These are phyloP conservation scores for Phoebastria nigripes DNA, from an alignment of 2,797 vertebrate genomes.

Conservation along the genomic window DNA sequence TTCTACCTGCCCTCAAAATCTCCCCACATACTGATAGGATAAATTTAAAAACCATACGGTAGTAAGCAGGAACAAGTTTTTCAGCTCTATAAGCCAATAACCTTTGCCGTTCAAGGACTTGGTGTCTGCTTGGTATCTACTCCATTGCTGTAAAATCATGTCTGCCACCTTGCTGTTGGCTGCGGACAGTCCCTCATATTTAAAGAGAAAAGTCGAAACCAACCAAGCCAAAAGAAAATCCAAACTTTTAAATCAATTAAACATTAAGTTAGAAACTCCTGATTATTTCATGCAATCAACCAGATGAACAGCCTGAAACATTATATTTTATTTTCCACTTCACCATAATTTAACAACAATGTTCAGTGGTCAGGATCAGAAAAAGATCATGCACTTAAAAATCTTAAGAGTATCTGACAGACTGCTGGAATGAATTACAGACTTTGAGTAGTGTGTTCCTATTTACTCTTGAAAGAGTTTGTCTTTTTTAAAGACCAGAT, in stretches of 20 bases:
- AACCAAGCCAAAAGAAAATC: neutral
- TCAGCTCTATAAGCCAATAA: neutral
- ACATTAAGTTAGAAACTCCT: neutral
- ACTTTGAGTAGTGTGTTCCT: neutral
- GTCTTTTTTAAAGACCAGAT: neutral
- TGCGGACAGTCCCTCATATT: neutral
- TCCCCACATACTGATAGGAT: neutral
- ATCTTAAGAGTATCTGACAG: neutral
- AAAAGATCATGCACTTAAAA: neutral
- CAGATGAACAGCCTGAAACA: neutral
- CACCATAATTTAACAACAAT: neutral
- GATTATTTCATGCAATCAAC: neutral
- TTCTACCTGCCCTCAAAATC: conserved; percentile 31
- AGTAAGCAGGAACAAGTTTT: conserved; percentile 45
- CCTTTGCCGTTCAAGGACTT: neutral
- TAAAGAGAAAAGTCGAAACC: neutral
- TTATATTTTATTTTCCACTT: neutral
- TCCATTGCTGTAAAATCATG: neutral
- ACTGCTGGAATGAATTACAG: neutral
- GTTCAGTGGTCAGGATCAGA: neutral
- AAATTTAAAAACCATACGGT: neutral
- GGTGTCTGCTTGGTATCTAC: neutral
- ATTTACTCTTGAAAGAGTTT: neutral
- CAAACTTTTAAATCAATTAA: neutral
- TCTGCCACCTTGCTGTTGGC: neutral